A percentile compares a stretch with the other conserved stretches of the same genome.
Conservation (phyloP, 2,113 vertebrate species). For the Mormyrus iriodes region DNA sequence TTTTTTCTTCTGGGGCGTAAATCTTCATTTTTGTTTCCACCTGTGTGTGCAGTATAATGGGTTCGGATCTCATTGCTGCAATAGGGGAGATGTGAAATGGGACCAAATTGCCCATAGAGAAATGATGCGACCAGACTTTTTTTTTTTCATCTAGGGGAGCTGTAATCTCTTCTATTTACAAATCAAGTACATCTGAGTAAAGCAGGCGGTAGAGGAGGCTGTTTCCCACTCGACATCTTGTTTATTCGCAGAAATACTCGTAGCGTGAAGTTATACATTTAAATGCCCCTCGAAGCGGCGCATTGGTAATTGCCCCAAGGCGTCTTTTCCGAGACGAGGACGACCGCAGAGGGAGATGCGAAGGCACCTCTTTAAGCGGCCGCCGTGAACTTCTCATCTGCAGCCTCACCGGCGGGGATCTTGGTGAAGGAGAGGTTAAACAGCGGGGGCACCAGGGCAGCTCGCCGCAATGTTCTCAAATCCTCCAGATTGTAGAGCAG, state of each 20-base stretch:
- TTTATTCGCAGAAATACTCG: slow-evolving; percentile 2
- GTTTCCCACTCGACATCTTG: slow-evolving; percentile 11
- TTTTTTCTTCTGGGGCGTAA: slow-evolving; percentile 5
- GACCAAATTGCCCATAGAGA: slow-evolving; percentile 10
- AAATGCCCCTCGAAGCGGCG: neutral
- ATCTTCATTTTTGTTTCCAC: slow-evolving; percentile 8
- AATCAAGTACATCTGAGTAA: neutral
- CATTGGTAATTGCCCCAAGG: neutral
- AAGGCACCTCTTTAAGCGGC: neutral
- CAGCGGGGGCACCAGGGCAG: neutral
- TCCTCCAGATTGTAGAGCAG: neutral
- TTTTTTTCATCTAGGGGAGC: slow-evolving; percentile 13
- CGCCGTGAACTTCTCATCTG: neutral
- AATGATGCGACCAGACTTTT: neutral
- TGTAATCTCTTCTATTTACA: slow-evolving; percentile 15
- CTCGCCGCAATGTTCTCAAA: neutral
- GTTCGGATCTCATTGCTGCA: slow-evolving; percentile 10
- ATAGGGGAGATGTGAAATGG: slow-evolving; percentile 22
- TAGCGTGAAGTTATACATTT: neutral
- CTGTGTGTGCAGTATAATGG: slow-evolving; percentile 1
- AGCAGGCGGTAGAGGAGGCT: neutral
- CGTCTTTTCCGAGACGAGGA: neutral
- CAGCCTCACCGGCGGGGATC: neutral
- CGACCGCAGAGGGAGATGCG: neutral
- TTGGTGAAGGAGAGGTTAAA: neutral